phyloP scores from a whole-genome alignment of 2,888 invertebrate species.

The Archips xylosteana region DNA sequence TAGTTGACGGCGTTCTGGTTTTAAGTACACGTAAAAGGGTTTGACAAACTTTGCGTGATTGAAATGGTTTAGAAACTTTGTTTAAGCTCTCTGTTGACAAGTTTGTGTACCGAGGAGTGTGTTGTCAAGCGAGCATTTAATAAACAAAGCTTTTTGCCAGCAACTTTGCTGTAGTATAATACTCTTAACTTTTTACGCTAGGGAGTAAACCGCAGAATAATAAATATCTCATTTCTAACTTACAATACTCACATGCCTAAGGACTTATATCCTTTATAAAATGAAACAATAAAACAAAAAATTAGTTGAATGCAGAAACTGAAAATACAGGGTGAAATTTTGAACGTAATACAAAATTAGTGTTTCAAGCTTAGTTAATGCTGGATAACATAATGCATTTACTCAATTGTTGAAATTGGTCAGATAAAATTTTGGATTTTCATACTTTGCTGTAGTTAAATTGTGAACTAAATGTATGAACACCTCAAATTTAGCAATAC shows the following conservation, averaged over 20 bases:
- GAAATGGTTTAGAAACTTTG: constrained; percentile 9
- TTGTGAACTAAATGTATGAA: too few relatives aligned
- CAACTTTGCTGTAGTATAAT: neutral
- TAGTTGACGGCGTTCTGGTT: constrained; percentile 35
- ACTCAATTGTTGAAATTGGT: too few relatives aligned
- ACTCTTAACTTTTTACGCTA: neutral
- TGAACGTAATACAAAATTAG: too few relatives aligned
- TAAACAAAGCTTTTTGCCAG: constrained; percentile 1
- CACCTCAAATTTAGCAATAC: too few relatives aligned
- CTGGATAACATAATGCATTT: too few relatives aligned
- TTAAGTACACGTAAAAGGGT: constrained; percentile 27
- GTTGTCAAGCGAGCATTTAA: constrained; percentile 6
- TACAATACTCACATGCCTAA: neutral
- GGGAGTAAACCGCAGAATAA: neutral
- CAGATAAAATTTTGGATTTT: too few relatives aligned
- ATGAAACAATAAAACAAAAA: neutral
- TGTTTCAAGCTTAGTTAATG: too few relatives aligned
- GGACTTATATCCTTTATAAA: too few relatives aligned
- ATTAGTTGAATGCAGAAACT: neutral
- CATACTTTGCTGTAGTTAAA: too few relatives aligned
- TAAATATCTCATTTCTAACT: neutral
- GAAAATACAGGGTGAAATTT: too few relatives aligned
- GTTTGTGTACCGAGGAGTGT: neutral
- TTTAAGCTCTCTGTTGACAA: constrained; percentile 8
- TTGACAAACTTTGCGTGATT: constrained; percentile 25